Base-by-base conservation (phyloP, 2,888 invertebrate species). In the Agriotes lineatus region DNA sequence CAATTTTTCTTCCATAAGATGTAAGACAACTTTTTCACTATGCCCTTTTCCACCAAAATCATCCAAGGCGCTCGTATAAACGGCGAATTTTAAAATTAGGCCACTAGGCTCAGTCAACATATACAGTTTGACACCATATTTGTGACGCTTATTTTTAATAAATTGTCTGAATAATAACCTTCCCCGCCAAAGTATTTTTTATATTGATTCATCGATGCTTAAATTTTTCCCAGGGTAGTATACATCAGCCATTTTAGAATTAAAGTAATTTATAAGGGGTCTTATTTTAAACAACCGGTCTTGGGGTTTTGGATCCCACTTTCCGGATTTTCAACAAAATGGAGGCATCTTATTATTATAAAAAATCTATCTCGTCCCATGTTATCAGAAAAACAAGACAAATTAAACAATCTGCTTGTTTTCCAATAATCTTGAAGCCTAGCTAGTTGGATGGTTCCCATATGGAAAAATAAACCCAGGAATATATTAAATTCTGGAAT, bases 401-500 rank as follows among this genome's bases (percentile, higher is more conserved):
- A 70, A 69, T 79, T 79, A 69, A 80, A 81, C 2, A 82, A 68
- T 42, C 70, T 72, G 67, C 81, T 76, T 18, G 57, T 74, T 74
- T 80, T 80, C 82, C 82, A 83, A 48, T 83, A 83, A 69, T 82
- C 82, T 3, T 75, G 69, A 7, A 81, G 58, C 45, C 80, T 67
- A 35, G 78, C 80, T 12, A 81, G 54, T 44, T 72, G 69, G 18
- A 82, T 79, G 19, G 78, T 80, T 16, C 82, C 82, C 67, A 79
- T 82, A 70, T 82, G 80, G 52, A 83, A 76, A 6, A 83, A 57
- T 12, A 83, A 70, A 25, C 80, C 81, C 1, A 82, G 30, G 75
- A 81, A 81, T 68, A 70, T 76, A 50, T 72, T 39, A 1, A 81
- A 56, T 71, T 79, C 71, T 0, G 42, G 37, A 5, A 37, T 12